Evolutionary conservation across 2,113 vertebrate genomes (phyloP), one percentile per base, ranked within the genome.

Genomic region (Elephas maximus): DNA sequence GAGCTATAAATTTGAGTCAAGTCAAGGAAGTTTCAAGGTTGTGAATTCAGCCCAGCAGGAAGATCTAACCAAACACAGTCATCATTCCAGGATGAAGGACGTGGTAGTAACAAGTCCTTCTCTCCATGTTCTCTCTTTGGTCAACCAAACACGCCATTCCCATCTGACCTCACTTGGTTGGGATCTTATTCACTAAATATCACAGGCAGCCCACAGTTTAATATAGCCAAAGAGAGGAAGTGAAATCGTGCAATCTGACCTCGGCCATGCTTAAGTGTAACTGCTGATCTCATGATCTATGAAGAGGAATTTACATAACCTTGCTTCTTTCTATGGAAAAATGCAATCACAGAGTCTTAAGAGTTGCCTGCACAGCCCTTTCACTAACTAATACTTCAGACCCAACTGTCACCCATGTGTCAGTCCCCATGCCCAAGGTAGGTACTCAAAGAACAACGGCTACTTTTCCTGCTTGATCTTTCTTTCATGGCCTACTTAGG

Each of bases 251-350:
- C n/a, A 62, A 41, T 60, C 74, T n/a, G 80, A 44, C 21, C 57
- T 37, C 23, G 30, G 41, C 60, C n/a, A 2, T 15, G 23, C 73
- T 62, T 33, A 65, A n/a, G 71, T 30, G 33, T 33, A 84, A 91
- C 45, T 74, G n/a, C 41, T 33, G 37, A 67, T 80, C 83, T 81
- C 91, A 53, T 92, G 96, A 85, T 33, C 37, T 78, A 33, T 9
- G 76, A 94, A 93, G 71, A 96, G 94, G 71, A 92, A 95, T 97
- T 94, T 79, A 44, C 77, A 57, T 48, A 78, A 71, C 17, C 62
- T 91, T 30, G 1, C 41, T 65, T 91, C 62, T 87, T 62, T 84
- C 83, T 65, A 2, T 77, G 69, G 82, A 41, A 94, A 91, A 94
- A 44, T 26, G 28, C 14, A 18, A 81, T 45, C 48, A 63, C 28